These are phyloP conservation scores for Sepiola atlantica DNA, from an alignment of 2,888 invertebrate genomes.

Conservation along the genomic window DNA sequence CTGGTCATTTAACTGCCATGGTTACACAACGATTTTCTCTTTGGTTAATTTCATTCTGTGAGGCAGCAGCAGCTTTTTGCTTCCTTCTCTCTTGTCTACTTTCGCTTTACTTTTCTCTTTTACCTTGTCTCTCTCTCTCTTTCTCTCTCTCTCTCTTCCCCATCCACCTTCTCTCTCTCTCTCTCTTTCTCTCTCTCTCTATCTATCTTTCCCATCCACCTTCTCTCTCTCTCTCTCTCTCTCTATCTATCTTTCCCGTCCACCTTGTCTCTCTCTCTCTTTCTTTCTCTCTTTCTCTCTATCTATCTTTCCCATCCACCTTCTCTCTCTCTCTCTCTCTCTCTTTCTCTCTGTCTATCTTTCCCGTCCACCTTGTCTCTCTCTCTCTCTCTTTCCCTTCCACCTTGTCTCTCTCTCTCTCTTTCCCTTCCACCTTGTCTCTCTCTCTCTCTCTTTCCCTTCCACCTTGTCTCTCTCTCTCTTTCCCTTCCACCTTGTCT, in stretches of 20 bases:
- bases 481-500: not conserved
- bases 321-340: too few relatives aligned
- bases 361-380: not conserved
- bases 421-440: not conserved
- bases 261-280: not conserved
- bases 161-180: not conserved
- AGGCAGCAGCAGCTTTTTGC: too few relatives aligned
- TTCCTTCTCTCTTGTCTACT: not conserved
- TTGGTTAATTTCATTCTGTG: too few relatives aligned
- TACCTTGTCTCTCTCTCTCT: not conserved
- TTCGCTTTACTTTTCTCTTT: not conserved
- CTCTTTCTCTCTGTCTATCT: not conserved
- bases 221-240: not conserved
- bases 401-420: not conserved
- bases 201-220: too few relatives aligned
- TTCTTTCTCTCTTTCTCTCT: conserved; percentile 11
- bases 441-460: not conserved
- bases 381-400: conserved; percentile 10
- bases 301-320: too few relatives aligned
- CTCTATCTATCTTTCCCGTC: not conserved
- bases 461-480: not conserved
- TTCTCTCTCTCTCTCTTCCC: not conserved
- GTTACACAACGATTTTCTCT: too few relatives aligned
- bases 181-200: not conserved
- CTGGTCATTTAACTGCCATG: too few relatives aligned